Evolutionary conservation across 2,113 vertebrate genomes (phyloP).

Genomic region (Orthonyx spaldingii): DNA sequence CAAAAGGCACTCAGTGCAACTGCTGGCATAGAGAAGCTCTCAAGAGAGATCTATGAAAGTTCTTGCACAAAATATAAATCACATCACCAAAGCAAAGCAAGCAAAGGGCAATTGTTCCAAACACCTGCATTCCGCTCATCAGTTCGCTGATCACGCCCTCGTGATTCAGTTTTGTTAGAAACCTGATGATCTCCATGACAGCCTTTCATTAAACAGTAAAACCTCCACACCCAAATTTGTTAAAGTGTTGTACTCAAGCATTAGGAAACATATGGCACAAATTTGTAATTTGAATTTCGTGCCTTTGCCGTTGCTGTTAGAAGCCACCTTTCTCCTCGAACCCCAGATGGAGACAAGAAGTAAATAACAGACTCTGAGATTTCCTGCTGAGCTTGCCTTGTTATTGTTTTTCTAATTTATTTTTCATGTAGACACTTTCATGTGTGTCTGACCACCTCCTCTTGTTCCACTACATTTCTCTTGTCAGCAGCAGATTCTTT

Average conservation of each 20-base stretch:
- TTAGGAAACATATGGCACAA: background rate
- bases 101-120: background rate
- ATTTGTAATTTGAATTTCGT: background rate
- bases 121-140: background rate
- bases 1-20: background rate
- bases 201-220: background rate
- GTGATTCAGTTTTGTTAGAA: background rate
- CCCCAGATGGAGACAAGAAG: background rate
- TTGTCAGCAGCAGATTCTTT: background rate
- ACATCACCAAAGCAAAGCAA: background rate
- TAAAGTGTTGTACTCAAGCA: background rate
- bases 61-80: background rate
- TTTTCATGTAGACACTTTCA: background rate
- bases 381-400: background rate
- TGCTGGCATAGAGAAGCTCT: background rate
- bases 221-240: background rate
- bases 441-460: background rate
- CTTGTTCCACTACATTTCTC: background rate
- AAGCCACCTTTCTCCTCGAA: background rate
- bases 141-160: fast-evolving
- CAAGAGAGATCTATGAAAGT: background rate
- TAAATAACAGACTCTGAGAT: background rate
- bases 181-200: background rate
- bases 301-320: background rate
- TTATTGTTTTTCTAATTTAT: background rate